These are phyloP conservation scores for Atta cephalotes DNA, from an alignment of 1,140 invertebrate genomes.

Conservation along the genomic window DNA sequence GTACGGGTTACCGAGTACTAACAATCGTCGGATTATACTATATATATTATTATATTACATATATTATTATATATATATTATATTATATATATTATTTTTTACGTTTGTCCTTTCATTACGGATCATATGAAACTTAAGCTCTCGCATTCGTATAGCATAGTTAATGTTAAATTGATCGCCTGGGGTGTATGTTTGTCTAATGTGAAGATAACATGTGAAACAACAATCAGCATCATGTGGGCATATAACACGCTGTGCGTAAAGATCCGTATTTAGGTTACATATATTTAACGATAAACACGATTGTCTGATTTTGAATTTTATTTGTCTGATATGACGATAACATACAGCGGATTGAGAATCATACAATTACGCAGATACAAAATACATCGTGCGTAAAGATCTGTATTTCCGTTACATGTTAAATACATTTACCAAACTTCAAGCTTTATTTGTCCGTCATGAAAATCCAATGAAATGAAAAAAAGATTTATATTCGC, in stretches of 20 bases:
- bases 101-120: background rate
- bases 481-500: conserved; percentile 16
- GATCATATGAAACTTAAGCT: background rate
- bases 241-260: background rate
- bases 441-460: conserved; percentile 20
- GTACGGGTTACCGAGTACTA: background rate
- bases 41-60: too few relatives aligned
- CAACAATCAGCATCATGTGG: background rate
- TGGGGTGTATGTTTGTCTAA: conserved; percentile 27
- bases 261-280: background rate
- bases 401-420: background rate
- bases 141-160: background rate
- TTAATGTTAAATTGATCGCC: conserved; percentile 28
- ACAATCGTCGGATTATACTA: background rate
- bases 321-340: conserved; percentile 15
- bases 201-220: conserved; percentile 33
- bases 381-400: background rate
- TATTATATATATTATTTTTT: background rate
- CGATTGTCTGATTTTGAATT: conserved; percentile 17
- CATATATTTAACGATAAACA: conserved; percentile 33
- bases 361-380: background rate
- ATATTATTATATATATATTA: too few relatives aligned
- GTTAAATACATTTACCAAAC: background rate
- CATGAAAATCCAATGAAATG: background rate
- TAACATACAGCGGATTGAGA: background rate